These are phyloP conservation scores for Eulacestoma nigropectus DNA, from an alignment of 2,113 vertebrate species.

Conservation along the genomic window DNA sequence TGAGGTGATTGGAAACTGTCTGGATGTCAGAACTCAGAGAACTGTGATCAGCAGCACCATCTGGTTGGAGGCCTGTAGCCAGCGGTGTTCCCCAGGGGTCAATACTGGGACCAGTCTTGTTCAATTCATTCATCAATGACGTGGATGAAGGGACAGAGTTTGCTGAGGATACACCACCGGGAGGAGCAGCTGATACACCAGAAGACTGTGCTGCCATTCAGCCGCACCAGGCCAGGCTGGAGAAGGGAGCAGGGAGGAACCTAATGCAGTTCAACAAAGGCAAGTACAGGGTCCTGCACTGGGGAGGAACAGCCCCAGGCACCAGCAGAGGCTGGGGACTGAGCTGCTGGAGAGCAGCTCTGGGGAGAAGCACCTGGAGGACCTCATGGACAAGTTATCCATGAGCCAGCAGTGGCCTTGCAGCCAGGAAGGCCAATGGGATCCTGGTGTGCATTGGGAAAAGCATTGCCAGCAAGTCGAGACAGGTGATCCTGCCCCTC, in stretches of 20 bases:
- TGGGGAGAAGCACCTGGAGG: not conserved
- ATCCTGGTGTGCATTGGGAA: not conserved
- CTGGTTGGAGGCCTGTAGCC: not conserved
- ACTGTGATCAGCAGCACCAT: not conserved
- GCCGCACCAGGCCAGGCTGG: not conserved
- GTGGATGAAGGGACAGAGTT: not conserved
- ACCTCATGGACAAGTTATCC: not conserved
- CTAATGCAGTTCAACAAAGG: not conserved
- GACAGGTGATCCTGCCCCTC: not conserved
- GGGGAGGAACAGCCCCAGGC: not conserved
- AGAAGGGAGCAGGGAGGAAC: not conserved
- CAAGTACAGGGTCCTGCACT: not conserved
- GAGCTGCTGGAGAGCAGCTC: not conserved
- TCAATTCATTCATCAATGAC: not conserved
- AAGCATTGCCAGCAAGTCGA: fast-evolving
- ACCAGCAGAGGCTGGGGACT: not conserved
- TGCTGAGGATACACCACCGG: not conserved
- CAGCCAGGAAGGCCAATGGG: no score
- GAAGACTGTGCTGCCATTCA: not conserved
- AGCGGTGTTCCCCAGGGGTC: not conserved
- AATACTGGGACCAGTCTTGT: not conserved
- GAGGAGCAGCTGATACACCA: not conserved
- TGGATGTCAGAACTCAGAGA: not conserved
- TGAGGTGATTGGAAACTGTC: not conserved
- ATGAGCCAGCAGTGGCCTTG: not conserved